phyloP scores from a whole-genome alignment of 2,888 invertebrate species.

The Anoncus sp. region DNA sequence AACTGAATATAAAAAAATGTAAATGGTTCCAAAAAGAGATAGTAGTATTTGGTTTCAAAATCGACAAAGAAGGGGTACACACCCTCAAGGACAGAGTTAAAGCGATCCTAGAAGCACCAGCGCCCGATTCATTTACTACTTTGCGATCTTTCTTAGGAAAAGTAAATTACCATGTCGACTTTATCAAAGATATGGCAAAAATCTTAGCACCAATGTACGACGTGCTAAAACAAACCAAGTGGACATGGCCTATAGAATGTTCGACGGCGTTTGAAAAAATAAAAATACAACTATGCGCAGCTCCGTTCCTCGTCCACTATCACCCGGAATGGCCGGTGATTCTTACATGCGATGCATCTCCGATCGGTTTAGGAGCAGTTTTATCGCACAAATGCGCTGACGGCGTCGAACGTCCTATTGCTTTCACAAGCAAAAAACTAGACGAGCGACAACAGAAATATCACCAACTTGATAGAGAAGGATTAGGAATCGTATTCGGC shows the following conservation, averaged over 20 bases:
- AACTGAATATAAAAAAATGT: slow-evolving; percentile 8
- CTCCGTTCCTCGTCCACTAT: slow-evolving; percentile 41
- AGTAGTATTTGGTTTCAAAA: slow-evolving; percentile 3
- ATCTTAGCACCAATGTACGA: slow-evolving; percentile 20
- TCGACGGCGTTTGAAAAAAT: slow-evolving; percentile 17
- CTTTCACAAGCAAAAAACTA: slow-evolving; percentile 23
- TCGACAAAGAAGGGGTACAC: slow-evolving; percentile 24
- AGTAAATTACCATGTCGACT: slow-evolving; percentile 11
- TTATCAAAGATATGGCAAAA: slow-evolving; percentile 23
- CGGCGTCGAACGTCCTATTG: slow-evolving; percentile 74
- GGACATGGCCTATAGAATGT: slow-evolving; percentile 24
- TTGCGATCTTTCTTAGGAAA: slow-evolving; percentile 23
- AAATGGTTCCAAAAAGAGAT: slow-evolving; percentile 28
- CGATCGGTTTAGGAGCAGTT: slow-evolving; percentile 68
- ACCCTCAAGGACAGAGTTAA: slow-evolving; percentile 9
- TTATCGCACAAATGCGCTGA: slow-evolving; percentile 75
- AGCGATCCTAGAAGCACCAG: slow-evolving; percentile 11
- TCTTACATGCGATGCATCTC: slow-evolving; percentile 57
- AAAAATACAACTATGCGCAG: slow-evolving; percentile 27
- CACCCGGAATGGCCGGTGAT: slow-evolving; percentile 53
- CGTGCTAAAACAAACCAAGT: slow-evolving; percentile 6
- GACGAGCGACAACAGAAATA: slow-evolving; percentile 19
- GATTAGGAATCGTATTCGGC: slow-evolving; percentile 20
- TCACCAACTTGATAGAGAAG: slow-evolving; percentile 25
- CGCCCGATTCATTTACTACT: slow-evolving; percentile 13